Evolutionary conservation across 2,113 vertebrate species (phyloP).

Genomic region (Baryphthengus martii): DNA sequence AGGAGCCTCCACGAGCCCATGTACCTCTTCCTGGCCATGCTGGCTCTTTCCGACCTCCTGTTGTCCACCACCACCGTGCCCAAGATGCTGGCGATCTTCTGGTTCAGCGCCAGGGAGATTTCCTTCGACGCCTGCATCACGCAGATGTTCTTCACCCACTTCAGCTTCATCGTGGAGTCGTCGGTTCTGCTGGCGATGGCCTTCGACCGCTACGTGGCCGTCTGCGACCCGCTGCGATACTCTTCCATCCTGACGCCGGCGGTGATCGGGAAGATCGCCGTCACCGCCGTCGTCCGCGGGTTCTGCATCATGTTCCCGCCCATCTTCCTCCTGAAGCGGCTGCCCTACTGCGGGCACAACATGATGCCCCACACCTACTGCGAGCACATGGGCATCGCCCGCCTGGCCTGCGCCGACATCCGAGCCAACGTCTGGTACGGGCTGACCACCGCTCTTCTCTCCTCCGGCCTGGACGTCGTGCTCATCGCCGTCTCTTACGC

Average conservation of each 20-base stretch:
- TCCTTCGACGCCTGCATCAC: slow-evolving; percentile 63
- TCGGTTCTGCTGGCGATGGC: slow-evolving; percentile 69
- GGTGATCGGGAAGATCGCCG: neutral
- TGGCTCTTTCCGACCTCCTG: slow-evolving; percentile 50
- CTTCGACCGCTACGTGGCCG: slow-evolving; percentile 55
- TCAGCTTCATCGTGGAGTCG: slow-evolving; percentile 67
- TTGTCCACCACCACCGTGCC: slow-evolving; percentile 65
- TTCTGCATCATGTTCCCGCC: slow-evolving; percentile 60
- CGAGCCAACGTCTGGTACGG: slow-evolving; percentile 62
- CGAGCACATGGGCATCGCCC: slow-evolving; percentile 75
- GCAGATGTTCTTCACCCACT: slow-evolving; percentile 75
- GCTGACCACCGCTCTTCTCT: slow-evolving; percentile 54
- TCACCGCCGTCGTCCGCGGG: neutral
- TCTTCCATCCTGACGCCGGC: neutral
- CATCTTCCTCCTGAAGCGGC: slow-evolving; percentile 58
- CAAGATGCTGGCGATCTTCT: slow-evolving; percentile 69
- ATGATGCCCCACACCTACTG: slow-evolving; percentile 70
- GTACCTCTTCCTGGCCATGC: slow-evolving; percentile 66
- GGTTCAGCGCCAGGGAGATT: slow-evolving; percentile 56
- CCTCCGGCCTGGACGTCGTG: slow-evolving; percentile 46
- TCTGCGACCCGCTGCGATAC: slow-evolving; percentile 64
- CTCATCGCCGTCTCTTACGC: slow-evolving; percentile 41
- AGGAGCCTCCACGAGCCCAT: slow-evolving; percentile 64
- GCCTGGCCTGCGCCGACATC: slow-evolving; percentile 70
- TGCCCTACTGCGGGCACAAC: slow-evolving; percentile 58